Conservation (phyloP, 2,113 vertebrate genomes). For the Gobiocypris rarus region DNA sequence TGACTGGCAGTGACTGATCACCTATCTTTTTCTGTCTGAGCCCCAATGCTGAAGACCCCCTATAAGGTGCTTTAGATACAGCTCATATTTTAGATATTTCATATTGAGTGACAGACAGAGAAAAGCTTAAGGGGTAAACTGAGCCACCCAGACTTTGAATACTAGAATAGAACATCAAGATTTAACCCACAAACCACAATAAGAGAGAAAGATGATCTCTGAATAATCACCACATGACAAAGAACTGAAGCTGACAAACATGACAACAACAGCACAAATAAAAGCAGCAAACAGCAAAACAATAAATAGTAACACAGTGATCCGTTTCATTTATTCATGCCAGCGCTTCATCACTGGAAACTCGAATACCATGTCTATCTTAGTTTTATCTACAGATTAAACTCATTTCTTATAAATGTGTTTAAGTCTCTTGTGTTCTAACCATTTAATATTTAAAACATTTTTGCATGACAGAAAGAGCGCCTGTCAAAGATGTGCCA, state of each 20-base stretch:
- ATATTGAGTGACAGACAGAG: background rate
- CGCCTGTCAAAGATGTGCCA: background rate
- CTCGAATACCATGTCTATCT: background rate
- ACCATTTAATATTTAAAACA: background rate
- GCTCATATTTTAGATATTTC: background rate
- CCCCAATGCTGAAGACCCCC: background rate
- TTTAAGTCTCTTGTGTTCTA: background rate
- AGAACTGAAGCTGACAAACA: background rate
- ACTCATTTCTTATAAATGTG: background rate
- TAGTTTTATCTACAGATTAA: slow-evolving; percentile 6
- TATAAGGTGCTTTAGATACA: background rate
- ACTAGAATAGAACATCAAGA: background rate
- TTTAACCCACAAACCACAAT: background rate
- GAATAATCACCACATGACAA: background rate
- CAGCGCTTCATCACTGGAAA: background rate
- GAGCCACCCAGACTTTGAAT: background rate
- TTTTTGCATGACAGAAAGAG: background rate
- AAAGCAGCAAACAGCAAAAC: background rate
- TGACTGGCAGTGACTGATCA: background rate
- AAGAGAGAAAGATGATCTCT: background rate
- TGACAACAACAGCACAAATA: background rate
- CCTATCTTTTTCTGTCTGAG: background rate
- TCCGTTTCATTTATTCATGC: background rate
- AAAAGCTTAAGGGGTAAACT: slow-evolving; percentile 3
- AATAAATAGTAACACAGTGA: slow-evolving; percentile 14